Evolutionary conservation across 2,888 invertebrate genomes (phyloP), one percentile per base, ranked within the genome.

Genomic region (Vandiemenella viatica): DNA sequence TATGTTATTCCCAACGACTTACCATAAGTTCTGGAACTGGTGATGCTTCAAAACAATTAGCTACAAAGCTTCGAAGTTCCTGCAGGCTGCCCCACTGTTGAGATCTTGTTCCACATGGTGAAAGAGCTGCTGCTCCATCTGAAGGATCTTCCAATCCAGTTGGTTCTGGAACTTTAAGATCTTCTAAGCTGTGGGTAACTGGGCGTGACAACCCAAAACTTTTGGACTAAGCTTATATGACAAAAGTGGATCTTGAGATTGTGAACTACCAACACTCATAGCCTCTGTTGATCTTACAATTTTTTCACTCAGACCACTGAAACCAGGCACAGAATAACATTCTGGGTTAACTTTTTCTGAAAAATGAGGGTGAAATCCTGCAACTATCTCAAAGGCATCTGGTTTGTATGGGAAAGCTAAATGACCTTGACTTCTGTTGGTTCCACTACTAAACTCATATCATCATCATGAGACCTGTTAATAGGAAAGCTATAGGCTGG

Each of bases 21-120:
- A 53, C 53, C 49, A 43, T 42, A 18, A 48, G 41, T 17, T 50
- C 40, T 13, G 51, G 48, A 22, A 26, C 26, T 22, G 51, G 49
- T 10, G 53, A 50, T 10, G 37, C 15, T 38, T 49, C 64, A 59
- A 62, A 52, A 51, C 59, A 61, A 47, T 58, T 58, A 45, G 61
- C 60, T 18, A 60, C 62, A 23, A 65, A 58, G 50, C 67, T 66
- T 54, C 75, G 69, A 60, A 76, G 73, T 57, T 81, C 79, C 58
- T 80, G 80, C 43, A 82, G 65, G 60, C 80, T 81, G 19, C 79
- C 77, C 72, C 76, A 79, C 15, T 67, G 63, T n/a, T n/a, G n/a
- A n/a, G n/a, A n/a, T n/a, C n/a, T n/a, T n/a, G n/a, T n/a, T n/a
- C n/a, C n/a, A n/a, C n/a, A n/a, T 17, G 26, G 26, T 16, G 19